These are phyloP conservation scores for Alectura lathami DNA, from an alignment of 2,113 vertebrate species.

Conservation along the genomic window DNA sequence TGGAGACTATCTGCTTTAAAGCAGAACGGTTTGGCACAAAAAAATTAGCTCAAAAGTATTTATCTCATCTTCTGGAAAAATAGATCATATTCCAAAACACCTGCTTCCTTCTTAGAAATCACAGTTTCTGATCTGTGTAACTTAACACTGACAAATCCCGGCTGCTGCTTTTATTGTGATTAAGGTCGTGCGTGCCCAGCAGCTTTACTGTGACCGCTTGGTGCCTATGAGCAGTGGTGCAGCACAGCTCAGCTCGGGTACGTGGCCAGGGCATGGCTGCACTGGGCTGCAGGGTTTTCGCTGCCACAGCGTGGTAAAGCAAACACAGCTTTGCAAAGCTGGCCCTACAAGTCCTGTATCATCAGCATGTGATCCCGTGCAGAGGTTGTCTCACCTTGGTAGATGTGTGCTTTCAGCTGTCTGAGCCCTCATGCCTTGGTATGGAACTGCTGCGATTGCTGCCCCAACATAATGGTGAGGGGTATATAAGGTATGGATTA, in stretches of 20 bases:
- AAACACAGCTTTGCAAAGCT: neutral
- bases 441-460: neutral
- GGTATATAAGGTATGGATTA: neutral
- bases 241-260: neutral
- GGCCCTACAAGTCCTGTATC: neutral
- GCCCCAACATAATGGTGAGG: neutral
- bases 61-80: constrained; percentile 23
- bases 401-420: neutral
- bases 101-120: neutral
- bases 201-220: neutral
- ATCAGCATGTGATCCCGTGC: neutral
- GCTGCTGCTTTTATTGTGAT: constrained; percentile 31
- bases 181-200: neutral
- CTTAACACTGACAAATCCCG: neutral
- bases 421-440: fast-evolving
- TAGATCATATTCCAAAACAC: constrained; percentile 54
- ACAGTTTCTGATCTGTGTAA: constrained; percentile 28
- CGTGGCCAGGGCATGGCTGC: neutral
- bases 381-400: fast-evolving
- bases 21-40: neutral
- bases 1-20: neutral
- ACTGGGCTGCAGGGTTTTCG: fast-evolving
- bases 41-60: constrained; percentile 45
- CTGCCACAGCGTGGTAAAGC: neutral
- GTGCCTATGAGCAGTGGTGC: neutral